Conservation (phyloP, 2,888 invertebrate genomes). For the Lasioglossum figueresi region DNA sequence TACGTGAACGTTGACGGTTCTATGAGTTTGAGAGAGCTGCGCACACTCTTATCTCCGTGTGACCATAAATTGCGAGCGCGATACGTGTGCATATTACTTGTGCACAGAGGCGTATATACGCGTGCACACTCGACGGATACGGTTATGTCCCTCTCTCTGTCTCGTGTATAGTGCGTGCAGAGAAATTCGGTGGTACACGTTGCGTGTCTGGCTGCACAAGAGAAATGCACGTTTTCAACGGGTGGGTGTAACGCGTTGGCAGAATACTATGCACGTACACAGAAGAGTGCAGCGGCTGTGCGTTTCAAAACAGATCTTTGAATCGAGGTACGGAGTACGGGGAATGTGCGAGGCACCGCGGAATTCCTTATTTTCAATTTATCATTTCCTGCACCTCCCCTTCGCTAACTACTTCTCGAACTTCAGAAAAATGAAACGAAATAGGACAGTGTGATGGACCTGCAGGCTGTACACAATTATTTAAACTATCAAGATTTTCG, state of each 20-base stretch:
- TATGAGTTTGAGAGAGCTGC: slow-evolving; percentile 30
- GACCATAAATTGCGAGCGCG: slow-evolving; percentile 56
- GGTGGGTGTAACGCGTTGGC: slow-evolving; percentile 31
- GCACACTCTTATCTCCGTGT: slow-evolving; percentile 53
- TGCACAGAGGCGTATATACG: slow-evolving; percentile 27
- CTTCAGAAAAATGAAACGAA: background rate
- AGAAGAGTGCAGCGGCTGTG: slow-evolving; percentile 32
- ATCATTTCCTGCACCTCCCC: background rate
- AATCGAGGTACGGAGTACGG: background rate
- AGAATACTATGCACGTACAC: slow-evolving; percentile 32
- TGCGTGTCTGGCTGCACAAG: slow-evolving; percentile 17
- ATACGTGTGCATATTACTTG: slow-evolving; percentile 53
- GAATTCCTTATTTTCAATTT: slow-evolving; percentile 3
- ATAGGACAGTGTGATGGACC: background rate
- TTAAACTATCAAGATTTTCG: background rate
- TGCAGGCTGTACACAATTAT: background rate
- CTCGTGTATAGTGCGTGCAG: slow-evolving; percentile 17
- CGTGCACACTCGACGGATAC: slow-evolving; percentile 34
- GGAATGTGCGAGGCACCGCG: background rate
- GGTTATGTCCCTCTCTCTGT: background rate
- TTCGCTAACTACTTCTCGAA: background rate
- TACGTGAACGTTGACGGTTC: background rate
- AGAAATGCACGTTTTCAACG: slow-evolving; percentile 29
- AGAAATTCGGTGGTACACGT: slow-evolving; percentile 50
- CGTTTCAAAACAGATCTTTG: slow-evolving; percentile 39